Conservation (phyloP, 2,113 vertebrate genomes). For the Platichthys stellatus region DNA sequence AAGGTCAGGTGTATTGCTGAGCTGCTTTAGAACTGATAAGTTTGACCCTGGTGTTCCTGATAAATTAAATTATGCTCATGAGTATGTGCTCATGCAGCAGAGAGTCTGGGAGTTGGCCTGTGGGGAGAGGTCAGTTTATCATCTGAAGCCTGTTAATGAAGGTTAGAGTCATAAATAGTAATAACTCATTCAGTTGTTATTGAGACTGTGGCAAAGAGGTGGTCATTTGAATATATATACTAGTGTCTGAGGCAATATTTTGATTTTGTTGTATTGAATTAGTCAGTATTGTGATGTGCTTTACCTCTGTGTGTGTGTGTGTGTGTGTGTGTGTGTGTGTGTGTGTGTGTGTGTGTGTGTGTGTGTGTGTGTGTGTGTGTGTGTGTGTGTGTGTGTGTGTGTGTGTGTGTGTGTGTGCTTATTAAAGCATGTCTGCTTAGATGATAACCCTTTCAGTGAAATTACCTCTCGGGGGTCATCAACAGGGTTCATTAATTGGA, state of each 20-base stretch:
- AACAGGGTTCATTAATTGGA: slow-evolving; percentile 22
- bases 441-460: slow-evolving; percentile 59
- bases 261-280: not conserved
- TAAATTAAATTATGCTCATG: not conserved
- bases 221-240: not conserved
- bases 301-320: not conserved
- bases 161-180: not conserved
- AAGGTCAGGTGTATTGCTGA: not conserved
- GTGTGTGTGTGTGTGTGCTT: slow-evolving; percentile 2
- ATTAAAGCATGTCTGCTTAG: slow-evolving; percentile 33
- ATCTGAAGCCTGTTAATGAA: not conserved
- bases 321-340: not conserved
- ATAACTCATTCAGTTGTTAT: too few species aligned
- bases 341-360: slow-evolving; percentile 5
- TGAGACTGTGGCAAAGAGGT: too few species aligned
- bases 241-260: not conserved
- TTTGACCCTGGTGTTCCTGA: not conserved
- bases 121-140: not conserved
- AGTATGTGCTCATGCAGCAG: not conserved
- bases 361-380: not conserved
- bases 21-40: not conserved
- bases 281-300: not conserved
- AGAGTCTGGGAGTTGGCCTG: not conserved
- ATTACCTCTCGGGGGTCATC: slow-evolving; percentile 50
- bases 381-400: not conserved